Conservation (phyloP, 1,140 invertebrate species). For the Helicoverpa zea region DNA sequence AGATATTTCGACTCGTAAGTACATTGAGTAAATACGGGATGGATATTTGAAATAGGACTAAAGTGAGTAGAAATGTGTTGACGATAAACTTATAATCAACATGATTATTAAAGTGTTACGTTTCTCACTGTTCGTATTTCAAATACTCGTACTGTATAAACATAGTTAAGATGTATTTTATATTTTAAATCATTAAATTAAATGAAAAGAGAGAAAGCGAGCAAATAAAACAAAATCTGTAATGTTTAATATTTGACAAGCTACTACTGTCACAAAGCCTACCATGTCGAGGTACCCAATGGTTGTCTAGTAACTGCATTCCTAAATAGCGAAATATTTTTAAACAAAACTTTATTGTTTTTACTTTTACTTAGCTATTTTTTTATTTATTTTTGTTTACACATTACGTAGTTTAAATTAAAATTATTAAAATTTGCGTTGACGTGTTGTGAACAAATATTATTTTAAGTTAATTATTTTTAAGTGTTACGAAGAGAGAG, state of each 20-base stretch:
- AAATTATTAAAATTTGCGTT: constrained; percentile 20
- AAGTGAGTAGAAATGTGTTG: no score
- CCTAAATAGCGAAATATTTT: constrained; percentile 4
- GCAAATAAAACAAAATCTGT: background rate
- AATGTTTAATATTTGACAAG: background rate
- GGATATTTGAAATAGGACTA: no score
- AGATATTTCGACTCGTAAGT: no score
- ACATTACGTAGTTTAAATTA: constrained; percentile 11
- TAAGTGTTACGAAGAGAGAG: constrained; percentile 35
- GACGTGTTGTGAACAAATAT: constrained; percentile 43
- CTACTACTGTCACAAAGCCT: constrained; percentile 18
- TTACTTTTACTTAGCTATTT: constrained; percentile 20
- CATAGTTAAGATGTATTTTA: constrained; percentile 2
- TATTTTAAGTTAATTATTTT: constrained; percentile 39
- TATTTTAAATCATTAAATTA: constrained; percentile 4
- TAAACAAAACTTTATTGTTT: background rate
- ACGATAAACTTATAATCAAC: no score
- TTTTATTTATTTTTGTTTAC: constrained; percentile 25
- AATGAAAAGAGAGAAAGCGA: background rate
- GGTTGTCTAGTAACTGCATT: constrained; percentile 43
- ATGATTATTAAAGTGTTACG: no score
- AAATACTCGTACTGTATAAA: no score
- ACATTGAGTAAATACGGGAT: no score
- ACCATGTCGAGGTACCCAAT: background rate
- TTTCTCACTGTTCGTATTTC: no score